Percentiles rank a stretch among this genome's conserved stretches.
Evolutionary conservation across 1,140 invertebrate genomes (phyloP).

Genomic region (Temnothorax longispinosus): DNA sequence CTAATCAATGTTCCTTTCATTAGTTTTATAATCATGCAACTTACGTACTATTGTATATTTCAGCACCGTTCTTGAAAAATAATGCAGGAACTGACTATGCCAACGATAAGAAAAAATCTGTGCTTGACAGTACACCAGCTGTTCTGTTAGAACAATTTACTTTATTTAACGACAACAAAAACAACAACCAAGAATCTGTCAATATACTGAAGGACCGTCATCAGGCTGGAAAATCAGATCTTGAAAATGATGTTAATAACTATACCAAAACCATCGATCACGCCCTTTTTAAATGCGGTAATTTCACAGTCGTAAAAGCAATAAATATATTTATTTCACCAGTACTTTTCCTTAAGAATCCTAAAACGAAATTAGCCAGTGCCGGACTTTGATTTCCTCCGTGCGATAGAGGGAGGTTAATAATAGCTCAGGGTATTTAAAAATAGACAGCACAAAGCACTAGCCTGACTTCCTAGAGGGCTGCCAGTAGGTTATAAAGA

Average conservation of each 20-base stretch:
- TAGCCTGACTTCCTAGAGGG: slow-evolving; percentile 61
- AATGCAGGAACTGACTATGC: slow-evolving; percentile 55
- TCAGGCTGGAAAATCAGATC: slow-evolving; percentile 70
- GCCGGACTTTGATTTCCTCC: slow-evolving; percentile 17
- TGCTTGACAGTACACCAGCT: slow-evolving; percentile 60
- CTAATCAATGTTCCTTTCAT: background rate
- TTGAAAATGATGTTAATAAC: slow-evolving; percentile 69
- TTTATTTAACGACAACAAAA: slow-evolving; percentile 74
- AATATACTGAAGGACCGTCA: slow-evolving; percentile 72
- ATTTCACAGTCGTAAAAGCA: slow-evolving; percentile 45
- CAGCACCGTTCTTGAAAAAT: slow-evolving; percentile 59
- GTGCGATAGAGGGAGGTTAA: slow-evolving; percentile 73
- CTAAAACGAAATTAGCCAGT: background rate
- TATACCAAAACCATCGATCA: slow-evolving; percentile 68
- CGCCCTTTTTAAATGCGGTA: slow-evolving; percentile 74
- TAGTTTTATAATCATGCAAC: slow-evolving; percentile 20
- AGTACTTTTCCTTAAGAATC: slow-evolving; percentile 28
- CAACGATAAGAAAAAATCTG: slow-evolving; percentile 70
- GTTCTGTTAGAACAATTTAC: slow-evolving; percentile 64
- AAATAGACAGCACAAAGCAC: slow-evolving; percentile 77
- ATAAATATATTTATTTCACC: slow-evolving; percentile 41
- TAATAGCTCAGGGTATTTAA: slow-evolving; percentile 81
- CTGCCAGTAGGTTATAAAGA: slow-evolving; percentile 67
- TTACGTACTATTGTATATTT: slow-evolving; percentile 51
- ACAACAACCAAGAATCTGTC: slow-evolving; percentile 75